Percentiles rank a stretch among this genome's conserved stretches.
Conservation (phyloP, 2,888 invertebrate genomes). For the Pollenia angustigena region DNA sequence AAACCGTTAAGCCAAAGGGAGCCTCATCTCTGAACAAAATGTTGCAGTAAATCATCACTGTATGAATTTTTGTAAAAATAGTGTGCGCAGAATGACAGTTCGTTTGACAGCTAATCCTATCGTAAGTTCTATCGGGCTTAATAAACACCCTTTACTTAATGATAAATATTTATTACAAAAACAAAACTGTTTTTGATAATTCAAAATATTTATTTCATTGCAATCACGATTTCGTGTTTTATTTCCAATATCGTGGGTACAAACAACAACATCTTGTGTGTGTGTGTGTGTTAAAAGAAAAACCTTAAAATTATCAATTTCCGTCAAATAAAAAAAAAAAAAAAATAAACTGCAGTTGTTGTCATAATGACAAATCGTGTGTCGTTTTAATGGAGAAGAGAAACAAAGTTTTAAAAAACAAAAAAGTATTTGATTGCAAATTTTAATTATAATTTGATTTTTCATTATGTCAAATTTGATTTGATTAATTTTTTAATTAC, state of each 20-base stretch:
- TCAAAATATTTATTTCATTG: background rate
- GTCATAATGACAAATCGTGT: conserved; percentile 63
- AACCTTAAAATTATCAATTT: conserved; percentile 65
- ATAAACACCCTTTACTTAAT: too few relatives aligned
- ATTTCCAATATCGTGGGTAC: conserved; percentile 45
- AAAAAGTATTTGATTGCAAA: background rate
- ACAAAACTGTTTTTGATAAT: too few relatives aligned
- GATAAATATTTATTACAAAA: too few relatives aligned
- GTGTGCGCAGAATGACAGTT: too few relatives aligned
- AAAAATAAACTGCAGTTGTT: conserved; percentile 15
- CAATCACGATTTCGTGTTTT: conserved; percentile 58
- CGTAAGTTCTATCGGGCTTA: too few relatives aligned
- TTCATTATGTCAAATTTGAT: background rate
- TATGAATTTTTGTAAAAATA: too few relatives aligned
- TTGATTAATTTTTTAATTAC: background rate
- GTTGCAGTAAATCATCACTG: too few relatives aligned
- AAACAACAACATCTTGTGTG: conserved; percentile 8
- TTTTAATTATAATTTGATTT: background rate
- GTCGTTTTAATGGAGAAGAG: conserved; percentile 1
- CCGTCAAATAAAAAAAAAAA: conserved; percentile 58
- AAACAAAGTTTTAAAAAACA: conserved; percentile 3
- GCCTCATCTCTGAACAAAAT: too few relatives aligned
- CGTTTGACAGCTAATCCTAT: too few relatives aligned
- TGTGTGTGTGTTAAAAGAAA: conserved; percentile 42
- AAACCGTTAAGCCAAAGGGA: too few relatives aligned